A percentile compares a stretch with the other conserved stretches of the same genome.
Conservation (phyloP, 2,797 vertebrate genomes). For the Malurus leucopterus region DNA sequence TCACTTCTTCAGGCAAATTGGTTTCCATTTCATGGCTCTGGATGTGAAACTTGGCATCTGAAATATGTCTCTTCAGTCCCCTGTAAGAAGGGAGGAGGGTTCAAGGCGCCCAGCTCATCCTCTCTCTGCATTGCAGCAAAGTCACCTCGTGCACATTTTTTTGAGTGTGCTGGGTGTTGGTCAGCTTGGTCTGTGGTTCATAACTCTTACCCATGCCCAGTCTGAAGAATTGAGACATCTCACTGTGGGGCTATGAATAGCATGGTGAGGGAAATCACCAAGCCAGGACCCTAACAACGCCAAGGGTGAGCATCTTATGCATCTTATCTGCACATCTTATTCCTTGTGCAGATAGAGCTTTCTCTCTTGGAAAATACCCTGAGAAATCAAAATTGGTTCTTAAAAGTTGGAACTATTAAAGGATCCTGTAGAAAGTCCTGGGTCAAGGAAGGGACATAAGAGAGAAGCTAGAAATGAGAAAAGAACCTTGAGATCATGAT, state of each 20-base stretch:
- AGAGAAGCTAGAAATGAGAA: background rate
- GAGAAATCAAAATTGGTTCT: background rate
- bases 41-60: background rate
- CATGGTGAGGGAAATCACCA: background rate
- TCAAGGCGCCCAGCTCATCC: rapidly evolving
- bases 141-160: background rate
- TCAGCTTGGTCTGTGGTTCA: background rate
- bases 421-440: background rate
- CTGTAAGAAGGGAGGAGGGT: background rate
- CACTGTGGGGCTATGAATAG: background rate
- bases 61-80: rapidly evolving
- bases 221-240: background rate
- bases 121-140: background rate
- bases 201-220: background rate
- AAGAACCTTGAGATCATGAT: background rate
- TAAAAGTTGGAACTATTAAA: background rate
- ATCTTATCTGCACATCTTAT: background rate
- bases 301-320: background rate
- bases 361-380: background rate
- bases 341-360: background rate
- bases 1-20: background rate
- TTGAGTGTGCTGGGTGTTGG: background rate
- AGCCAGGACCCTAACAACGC: rapidly evolving
- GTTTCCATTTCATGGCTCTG: background rate
- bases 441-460: background rate